Evolutionary conservation across 2,113 vertebrate genomes (phyloP).

Genomic region (Phyllostomus hastatus): DNA sequence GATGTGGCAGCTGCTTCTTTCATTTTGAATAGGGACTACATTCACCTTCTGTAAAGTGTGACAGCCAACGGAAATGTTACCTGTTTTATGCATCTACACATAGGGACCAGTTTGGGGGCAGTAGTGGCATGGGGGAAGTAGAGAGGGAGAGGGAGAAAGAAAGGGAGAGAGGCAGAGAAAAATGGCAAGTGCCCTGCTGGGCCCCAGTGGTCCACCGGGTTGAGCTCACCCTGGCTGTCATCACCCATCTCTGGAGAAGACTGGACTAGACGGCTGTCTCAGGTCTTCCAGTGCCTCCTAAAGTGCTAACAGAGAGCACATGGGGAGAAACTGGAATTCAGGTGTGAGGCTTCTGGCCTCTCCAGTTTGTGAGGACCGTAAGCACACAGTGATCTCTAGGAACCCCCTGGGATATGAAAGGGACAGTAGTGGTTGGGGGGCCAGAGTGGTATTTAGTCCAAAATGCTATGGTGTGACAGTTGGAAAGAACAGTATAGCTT

Average conservation of each 20-base stretch:
- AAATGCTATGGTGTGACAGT: too few species aligned
- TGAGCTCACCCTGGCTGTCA: not conserved
- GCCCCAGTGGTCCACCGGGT: not conserved
- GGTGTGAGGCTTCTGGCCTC: not conserved
- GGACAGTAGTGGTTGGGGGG: not conserved
- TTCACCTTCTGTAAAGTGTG: not conserved
- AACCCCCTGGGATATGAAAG: not conserved
- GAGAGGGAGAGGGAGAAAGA: not conserved
- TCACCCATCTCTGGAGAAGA: not conserved
- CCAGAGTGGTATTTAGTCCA: not conserved
- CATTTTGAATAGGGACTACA: not conserved
- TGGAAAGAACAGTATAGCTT: accelerated
- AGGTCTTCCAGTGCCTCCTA: not conserved
- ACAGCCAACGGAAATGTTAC: not conserved
- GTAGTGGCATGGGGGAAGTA: not conserved
- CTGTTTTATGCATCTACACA: not conserved
- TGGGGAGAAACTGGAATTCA: not conserved
- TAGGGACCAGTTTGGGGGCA: not conserved
- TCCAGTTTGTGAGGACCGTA: not conserved
- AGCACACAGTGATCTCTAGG: not conserved
- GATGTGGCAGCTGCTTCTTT: not conserved
- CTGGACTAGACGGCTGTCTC: not conserved
- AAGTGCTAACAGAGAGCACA: not conserved
- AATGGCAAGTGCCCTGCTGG: not conserved
- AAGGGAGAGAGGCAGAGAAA: not conserved